These are phyloP conservation scores for Phymatocera aterrima DNA, from an alignment of 2,888 invertebrate species.

Conservation along the genomic window DNA sequence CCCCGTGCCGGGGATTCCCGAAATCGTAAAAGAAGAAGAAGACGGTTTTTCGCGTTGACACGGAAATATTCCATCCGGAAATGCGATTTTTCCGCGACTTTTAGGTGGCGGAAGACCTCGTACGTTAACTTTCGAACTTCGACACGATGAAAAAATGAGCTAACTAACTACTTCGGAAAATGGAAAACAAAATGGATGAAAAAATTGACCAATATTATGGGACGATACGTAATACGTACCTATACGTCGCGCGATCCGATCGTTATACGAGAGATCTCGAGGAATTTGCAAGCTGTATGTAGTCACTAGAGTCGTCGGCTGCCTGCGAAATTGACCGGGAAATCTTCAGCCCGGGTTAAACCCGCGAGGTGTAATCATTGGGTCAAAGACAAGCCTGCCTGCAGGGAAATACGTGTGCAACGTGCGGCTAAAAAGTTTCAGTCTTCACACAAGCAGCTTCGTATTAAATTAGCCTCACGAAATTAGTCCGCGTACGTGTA, in stretches of 20 bases:
- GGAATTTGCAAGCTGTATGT: conserved; percentile 30
- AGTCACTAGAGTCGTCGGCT: neutral
- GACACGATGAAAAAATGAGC: no score
- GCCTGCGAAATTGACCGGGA: neutral
- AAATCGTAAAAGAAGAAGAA: no score
- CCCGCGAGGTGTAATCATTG: neutral
- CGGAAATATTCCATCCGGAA: no score
- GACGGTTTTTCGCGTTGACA: no score
- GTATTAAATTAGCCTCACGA: conserved; percentile 1
- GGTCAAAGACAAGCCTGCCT: neutral
- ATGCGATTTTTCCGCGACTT: no score
- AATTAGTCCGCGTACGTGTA: neutral
- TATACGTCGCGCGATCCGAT: neutral
- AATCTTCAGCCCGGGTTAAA: neutral
- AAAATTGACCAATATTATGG: no score
- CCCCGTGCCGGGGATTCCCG: no score
- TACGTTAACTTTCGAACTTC: no score
- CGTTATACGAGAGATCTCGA: neutral
- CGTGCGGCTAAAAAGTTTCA: neutral
- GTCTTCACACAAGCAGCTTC: no score
- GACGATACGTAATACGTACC: neutral
- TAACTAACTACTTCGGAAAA: no score
- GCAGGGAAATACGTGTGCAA: neutral
- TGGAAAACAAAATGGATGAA: no score
- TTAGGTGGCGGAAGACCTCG: no score